phyloP scores from a whole-genome alignment of 92 coral and sea anemone species.

The Parazoanthus atlanticus region DNA sequence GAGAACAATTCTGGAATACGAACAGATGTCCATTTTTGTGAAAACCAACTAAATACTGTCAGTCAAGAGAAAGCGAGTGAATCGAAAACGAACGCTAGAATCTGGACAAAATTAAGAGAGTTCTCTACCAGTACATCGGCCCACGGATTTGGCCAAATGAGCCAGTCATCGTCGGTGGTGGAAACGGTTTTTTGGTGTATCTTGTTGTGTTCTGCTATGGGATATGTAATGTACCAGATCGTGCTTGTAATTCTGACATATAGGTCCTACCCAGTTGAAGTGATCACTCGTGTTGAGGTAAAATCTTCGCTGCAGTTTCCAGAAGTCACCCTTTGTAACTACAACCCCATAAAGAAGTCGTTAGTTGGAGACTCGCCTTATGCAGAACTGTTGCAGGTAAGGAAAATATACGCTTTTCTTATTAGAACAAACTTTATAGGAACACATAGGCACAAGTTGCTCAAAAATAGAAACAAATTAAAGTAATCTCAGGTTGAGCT shows the following conservation, averaged over 20 bases:
- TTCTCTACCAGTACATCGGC: background rate
- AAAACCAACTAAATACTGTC: background rate
- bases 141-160: background rate
- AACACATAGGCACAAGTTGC: too few relatives aligned
- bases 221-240: background rate
- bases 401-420: background rate
- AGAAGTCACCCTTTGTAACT: slow-evolving; percentile 1
- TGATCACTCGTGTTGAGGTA: background rate
- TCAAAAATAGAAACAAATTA: too few relatives aligned
- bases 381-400: background rate
- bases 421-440: too few relatives aligned
- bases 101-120: background rate
- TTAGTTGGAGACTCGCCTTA: background rate
- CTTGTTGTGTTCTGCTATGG: background rate
- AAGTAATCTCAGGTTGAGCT: too few relatives aligned
- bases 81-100: background rate
- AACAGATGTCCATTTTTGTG: background rate
- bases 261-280: background rate
- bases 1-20: background rate
- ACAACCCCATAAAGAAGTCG: slow-evolving; percentile 1
- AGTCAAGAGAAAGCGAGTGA: background rate
- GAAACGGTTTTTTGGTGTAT: background rate
- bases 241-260: background rate
- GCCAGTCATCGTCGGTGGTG: background rate
- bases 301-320: slow-evolving; percentile 5